Percentiles rank a stretch among this genome's conserved stretches.
Evolutionary conservation across 2,888 invertebrate species (phyloP).

Genomic region (Deladenus siricidicola): DNA sequence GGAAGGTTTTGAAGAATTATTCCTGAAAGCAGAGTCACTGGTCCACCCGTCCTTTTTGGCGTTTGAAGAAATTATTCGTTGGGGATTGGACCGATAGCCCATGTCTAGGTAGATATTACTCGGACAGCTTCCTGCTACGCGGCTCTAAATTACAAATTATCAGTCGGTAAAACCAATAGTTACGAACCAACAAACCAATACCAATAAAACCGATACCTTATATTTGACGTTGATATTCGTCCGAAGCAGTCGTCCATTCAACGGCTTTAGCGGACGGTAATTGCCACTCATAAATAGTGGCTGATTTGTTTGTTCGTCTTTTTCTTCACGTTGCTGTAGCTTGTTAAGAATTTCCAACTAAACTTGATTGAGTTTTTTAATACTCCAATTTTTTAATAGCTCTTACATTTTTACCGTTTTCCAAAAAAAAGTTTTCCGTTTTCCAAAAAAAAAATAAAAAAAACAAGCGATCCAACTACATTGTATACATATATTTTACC

Average conservation of each 20-base stretch:
- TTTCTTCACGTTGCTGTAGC: conserved; percentile 38
- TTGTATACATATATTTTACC: too few species aligned
- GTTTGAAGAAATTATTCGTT: not conserved
- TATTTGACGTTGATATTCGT: conserved; percentile 82
- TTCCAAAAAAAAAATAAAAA: too few species aligned
- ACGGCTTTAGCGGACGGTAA: conserved; percentile 82
- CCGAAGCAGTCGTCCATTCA: conserved; percentile 84
- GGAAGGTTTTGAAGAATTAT: too few species aligned
- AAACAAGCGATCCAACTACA: too few species aligned
- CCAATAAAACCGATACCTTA: conserved; percentile 26
- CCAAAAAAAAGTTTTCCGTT: too few species aligned
- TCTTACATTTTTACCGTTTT: too few species aligned
- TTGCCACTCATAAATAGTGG: conserved; percentile 70
- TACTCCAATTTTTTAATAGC: too few species aligned
- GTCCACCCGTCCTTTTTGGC: not conserved
- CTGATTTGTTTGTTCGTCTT: conserved; percentile 32
- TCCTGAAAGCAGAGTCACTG: too few species aligned
- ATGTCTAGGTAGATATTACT: conserved; percentile 48
- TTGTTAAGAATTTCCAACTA: conserved; percentile 51
- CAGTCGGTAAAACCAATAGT: too few species aligned
- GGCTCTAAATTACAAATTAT: too few species aligned
- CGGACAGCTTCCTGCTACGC: conserved; percentile 27
- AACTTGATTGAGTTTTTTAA: not conserved
- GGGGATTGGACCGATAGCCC: conserved; percentile 49
- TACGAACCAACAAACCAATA: too few species aligned